Evolutionary conservation across 2,113 vertebrate genomes (phyloP), one percentile per base, ranked within the genome.

Genomic region (Rhinoderma darwinii): DNA sequence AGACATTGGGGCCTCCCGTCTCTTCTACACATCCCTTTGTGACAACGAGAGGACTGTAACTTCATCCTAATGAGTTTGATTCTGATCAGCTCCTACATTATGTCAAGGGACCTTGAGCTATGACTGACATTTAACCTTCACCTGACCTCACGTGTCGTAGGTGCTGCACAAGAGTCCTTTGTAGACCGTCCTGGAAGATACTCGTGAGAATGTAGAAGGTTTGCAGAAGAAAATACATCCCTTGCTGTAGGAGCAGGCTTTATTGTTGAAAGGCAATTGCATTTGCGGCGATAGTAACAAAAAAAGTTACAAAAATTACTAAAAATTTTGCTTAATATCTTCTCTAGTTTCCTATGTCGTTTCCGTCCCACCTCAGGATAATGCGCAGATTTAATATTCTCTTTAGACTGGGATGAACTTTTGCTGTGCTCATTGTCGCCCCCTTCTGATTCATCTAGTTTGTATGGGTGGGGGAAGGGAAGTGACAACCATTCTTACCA

Each of bases 21-120:
- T 85, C 7, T 56, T 27, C n/a, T 61, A 74, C 51, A 12, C 7
- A 39, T 75, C 37, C 44, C 51, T 66, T 32, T 63, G 84, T 77
- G 66, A 73, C 25, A 30, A 14, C 9, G 66, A 50, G 32, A 74
- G 22, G 44, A n/a, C 32, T 77, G 56, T 76, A 85, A 85, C 54
- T 32, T 75, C 74, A 47, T 37, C 84, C 73, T 84, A 84, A 84
- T 84, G 73, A 83, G 37, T 72, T 32, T 61, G 83, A 85, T 85
- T 77, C 63, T 10, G n/a, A 85, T 85, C 84, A 77, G 41, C n/a
- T 30, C 20, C 12, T 32, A 37, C 83, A 76, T 76, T 77, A 59
- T 74, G 83, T 47, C 63, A 32, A 43, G 39, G 72, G 63, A 74
- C 82, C 73, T 77, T 85, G 20, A 66, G 73, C 54, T 85, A 51